Evolutionary conservation across 92 coral and sea anemone species (phyloP).

Genomic region (Epizoanthus stellaris): DNA sequence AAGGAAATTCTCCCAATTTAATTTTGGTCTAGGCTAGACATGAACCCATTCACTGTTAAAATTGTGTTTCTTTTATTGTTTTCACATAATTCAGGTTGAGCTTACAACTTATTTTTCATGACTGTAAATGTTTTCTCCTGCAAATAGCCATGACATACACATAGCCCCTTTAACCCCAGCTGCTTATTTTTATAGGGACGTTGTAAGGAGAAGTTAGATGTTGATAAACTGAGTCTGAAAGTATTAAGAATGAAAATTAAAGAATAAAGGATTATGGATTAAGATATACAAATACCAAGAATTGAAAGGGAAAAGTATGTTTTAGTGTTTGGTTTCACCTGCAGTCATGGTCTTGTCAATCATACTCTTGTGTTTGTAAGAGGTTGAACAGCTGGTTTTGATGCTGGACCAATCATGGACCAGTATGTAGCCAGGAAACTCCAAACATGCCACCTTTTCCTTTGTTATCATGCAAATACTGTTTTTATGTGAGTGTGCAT

Average conservation of each 20-base stretch:
- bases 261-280: background rate
- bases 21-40: no score
- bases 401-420: slow-evolving; percentile 19
- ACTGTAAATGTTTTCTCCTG: no score
- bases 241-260: background rate
- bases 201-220: background rate
- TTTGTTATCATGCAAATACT: slow-evolving; percentile 46
- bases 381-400: slow-evolving; percentile 35
- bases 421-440: background rate
- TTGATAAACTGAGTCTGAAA: no score
- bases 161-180: background rate
- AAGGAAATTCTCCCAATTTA: no score
- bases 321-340: slow-evolving; percentile 7
- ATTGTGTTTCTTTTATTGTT: no score
- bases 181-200: background rate
- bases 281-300: background rate
- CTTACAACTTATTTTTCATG: no score
- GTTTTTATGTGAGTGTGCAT: slow-evolving; percentile 22
- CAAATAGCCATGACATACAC: no score
- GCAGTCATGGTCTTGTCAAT: slow-evolving; percentile 26
- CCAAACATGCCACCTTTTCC: slow-evolving; percentile 25
- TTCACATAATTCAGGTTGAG: no score
- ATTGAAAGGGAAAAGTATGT: slow-evolving; percentile 3
- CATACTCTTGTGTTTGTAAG: slow-evolving; percentile 23
- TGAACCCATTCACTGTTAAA: no score